Conservation (phyloP, 2,113 vertebrate species). For the Cichladusa arquata region DNA sequence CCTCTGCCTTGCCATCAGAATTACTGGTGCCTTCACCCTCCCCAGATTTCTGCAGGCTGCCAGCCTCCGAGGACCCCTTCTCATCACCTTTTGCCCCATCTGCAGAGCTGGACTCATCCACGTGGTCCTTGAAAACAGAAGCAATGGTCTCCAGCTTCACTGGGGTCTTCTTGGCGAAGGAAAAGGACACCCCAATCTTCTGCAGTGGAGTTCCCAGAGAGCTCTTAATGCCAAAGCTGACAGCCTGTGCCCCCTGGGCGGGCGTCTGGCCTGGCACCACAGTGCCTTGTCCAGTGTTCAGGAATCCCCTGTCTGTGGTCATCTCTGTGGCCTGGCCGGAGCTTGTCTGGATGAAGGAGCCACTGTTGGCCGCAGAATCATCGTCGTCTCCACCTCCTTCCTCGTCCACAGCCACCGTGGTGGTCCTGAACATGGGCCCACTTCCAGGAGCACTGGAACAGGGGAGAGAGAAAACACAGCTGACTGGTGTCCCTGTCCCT, state of each 20-base stretch:
- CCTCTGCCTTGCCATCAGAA: slow-evolving; percentile 67
- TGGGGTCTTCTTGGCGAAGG: slow-evolving; percentile 95
- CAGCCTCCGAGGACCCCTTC: slow-evolving; percentile 65
- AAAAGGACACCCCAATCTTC: slow-evolving; percentile 96
- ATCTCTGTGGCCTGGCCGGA: slow-evolving; percentile 52
- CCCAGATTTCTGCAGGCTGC: slow-evolving; percentile 65
- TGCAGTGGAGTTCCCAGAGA: slow-evolving; percentile 76
- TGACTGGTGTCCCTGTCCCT: neutral
- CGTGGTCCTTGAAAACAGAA: slow-evolving; percentile 90
- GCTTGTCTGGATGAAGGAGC: slow-evolving; percentile 9
- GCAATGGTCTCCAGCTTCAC: slow-evolving; percentile 94
- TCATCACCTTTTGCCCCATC: slow-evolving; percentile 84
- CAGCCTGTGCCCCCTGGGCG: slow-evolving; percentile 62
- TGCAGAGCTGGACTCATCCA: slow-evolving; percentile 80
- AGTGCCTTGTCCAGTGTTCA: slow-evolving; percentile 46
- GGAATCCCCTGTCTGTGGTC: slow-evolving; percentile 65
- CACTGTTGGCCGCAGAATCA: slow-evolving; percentile 54
- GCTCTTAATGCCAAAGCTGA: slow-evolving; percentile 84
- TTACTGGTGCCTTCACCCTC: slow-evolving; percentile 74
- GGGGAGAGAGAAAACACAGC: slow-evolving; percentile 23
- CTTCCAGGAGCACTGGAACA: slow-evolving; percentile 88
- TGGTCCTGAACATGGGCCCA: slow-evolving; percentile 97
- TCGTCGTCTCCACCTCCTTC: slow-evolving; percentile 85
- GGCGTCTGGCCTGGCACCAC: slow-evolving; percentile 26
- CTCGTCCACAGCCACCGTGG: slow-evolving; percentile 91